phyloP scores from a whole-genome alignment of 53 echinoderm and acorn worm species.

The Henricia sp. region DNA sequence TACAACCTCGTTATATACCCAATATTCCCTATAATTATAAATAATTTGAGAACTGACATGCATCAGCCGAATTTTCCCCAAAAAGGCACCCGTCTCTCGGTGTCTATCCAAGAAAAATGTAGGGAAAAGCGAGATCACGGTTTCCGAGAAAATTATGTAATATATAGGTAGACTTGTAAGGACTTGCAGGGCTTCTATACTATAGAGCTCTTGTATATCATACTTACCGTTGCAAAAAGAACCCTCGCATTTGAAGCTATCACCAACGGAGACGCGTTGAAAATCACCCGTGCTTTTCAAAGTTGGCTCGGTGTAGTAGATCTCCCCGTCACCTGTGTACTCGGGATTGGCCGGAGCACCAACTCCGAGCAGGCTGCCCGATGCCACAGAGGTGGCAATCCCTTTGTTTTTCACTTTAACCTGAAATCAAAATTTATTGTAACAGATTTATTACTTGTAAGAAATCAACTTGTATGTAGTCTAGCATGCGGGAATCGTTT shows the following conservation, averaged over 20 bases:
- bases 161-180: too few relatives aligned
- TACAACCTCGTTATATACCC: too few relatives aligned
- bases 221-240: slow-evolving; percentile 58
- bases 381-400: slow-evolving; percentile 57
- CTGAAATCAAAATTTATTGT: slow-evolving; percentile 34
- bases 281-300: slow-evolving; percentile 71
- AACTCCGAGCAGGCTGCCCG: slow-evolving; percentile 68
- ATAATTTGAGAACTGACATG: too few relatives aligned
- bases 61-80: not conserved
- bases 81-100: not conserved
- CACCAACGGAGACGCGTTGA: slow-evolving; percentile 79
- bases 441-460: too few relatives aligned
- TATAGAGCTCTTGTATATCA: too few relatives aligned
- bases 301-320: not conserved
- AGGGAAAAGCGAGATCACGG: too few relatives aligned
- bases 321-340: not conserved
- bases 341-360: slow-evolving; percentile 72
- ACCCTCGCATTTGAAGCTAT: slow-evolving; percentile 84
- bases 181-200: too few relatives aligned
- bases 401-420: slow-evolving; percentile 56
- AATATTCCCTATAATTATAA: too few relatives aligned
- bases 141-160: not conserved
- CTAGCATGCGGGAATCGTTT: too few relatives aligned
- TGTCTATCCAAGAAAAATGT: too few relatives aligned
- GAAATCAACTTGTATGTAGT: too few relatives aligned